Conservation (phyloP, 2,797 vertebrate genomes). For the Uromys caudimaculatus region DNA sequence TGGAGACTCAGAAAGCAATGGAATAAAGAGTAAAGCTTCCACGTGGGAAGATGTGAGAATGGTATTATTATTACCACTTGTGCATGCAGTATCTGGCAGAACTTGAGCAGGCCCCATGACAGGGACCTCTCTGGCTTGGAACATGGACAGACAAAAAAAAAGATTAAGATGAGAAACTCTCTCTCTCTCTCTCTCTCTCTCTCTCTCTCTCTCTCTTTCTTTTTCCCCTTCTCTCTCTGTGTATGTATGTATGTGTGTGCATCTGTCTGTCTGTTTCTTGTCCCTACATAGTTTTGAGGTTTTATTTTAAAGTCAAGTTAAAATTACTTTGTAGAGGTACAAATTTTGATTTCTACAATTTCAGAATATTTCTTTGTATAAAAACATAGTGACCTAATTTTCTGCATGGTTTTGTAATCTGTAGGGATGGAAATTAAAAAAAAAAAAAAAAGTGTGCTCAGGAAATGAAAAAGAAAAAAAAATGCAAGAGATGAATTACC, state of each 20-base stretch:
- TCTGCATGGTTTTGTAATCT: slow-evolving; percentile 66
- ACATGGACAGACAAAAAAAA: neutral
- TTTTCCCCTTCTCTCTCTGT: neutral
- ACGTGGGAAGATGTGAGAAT: neutral
- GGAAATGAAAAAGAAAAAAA: neutral
- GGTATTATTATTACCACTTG: too few relatives aligned
- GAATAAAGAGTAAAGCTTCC: neutral
- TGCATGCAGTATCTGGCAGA: neutral
- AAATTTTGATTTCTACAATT: slow-evolving; percentile 59
- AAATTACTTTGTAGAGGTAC: slow-evolving; percentile 73
- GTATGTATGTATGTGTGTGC: too few relatives aligned
- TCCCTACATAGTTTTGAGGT: neutral
- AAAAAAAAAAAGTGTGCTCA: neutral
- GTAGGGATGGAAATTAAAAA: slow-evolving; percentile 26
- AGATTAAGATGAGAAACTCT: too few relatives aligned
- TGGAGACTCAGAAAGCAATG: neutral
- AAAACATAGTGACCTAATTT: slow-evolving; percentile 70
- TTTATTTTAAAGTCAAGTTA: slow-evolving; percentile 63
- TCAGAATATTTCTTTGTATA: slow-evolving; percentile 55
- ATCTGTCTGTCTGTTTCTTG: neutral
- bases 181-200: neutral
- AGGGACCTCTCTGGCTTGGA: neutral
- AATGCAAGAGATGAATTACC: neutral
- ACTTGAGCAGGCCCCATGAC: too few relatives aligned
- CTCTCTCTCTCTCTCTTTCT: neutral